Evolutionary conservation across 2,113 vertebrate species (phyloP).

Genomic region (Stictonetta naevosa): DNA sequence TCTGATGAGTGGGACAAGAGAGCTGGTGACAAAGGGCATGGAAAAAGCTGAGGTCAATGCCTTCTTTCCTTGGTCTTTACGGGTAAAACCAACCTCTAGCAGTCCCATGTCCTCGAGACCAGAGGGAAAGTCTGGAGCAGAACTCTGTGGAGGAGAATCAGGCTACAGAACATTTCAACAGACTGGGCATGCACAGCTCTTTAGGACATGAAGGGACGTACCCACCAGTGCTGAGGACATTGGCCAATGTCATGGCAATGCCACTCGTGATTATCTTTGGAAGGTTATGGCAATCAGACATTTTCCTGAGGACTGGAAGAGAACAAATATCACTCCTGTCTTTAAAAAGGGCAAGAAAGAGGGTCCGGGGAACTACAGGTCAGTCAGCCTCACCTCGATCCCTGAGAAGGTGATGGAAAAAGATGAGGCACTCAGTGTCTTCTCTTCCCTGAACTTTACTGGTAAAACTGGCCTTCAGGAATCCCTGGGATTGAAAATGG

Average conservation of each 20-base stretch:
- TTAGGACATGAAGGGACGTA: neutral
- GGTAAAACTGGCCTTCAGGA: neutral
- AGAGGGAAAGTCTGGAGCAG: neutral
- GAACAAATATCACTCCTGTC: neutral
- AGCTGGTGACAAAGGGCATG: neutral
- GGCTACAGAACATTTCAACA: neutral
- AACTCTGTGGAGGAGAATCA: neutral
- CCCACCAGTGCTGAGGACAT: neutral
- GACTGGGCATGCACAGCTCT: neutral
- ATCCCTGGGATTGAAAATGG: neutral
- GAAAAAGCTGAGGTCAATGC: neutral
- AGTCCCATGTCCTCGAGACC: neutral
- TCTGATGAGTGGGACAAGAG: neutral
- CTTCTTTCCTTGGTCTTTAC: neutral
- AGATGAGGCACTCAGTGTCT: neutral
- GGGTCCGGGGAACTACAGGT: neutral
- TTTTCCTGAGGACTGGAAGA: neutral
- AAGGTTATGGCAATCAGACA: accelerated
- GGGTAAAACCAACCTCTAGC: neutral
- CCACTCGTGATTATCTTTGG: neutral
- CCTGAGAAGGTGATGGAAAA: neutral
- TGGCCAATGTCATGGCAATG: neutral
- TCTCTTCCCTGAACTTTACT: neutral
- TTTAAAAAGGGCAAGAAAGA: neutral
- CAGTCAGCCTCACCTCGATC: accelerated